Evolutionary conservation across 1,140 invertebrate species (phyloP).

Genomic region (Drosophila kurseongensis): DNA sequence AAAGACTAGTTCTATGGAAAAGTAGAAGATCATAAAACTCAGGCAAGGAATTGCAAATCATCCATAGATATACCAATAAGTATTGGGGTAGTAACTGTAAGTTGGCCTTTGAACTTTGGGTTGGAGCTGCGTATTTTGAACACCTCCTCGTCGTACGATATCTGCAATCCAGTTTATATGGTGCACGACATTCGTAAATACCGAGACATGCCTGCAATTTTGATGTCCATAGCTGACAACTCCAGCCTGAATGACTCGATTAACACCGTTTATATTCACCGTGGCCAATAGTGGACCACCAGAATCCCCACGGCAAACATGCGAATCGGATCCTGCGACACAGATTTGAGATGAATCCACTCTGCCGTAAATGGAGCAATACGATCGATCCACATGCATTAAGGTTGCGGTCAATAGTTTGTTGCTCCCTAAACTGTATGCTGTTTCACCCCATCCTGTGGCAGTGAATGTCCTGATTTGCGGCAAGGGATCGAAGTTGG

Average conservation of each 20-base stretch:
- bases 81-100: no score
- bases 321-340: background rate
- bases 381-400: background rate
- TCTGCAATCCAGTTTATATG: background rate
- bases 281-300: background rate
- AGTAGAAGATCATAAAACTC: no score
- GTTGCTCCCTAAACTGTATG: background rate
- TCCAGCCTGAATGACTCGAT: background rate
- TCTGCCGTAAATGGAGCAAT: background rate
- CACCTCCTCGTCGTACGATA: background rate
- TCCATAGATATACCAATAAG: no score
- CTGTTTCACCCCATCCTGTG: slow-evolving; percentile 10
- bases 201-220: background rate
- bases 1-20: no score
- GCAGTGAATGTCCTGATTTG: background rate
- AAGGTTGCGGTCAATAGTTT: background rate
- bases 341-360: slow-evolving; percentile 12
- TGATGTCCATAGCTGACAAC: background rate
- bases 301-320: slow-evolving; percentile 1
- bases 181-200: slow-evolving; percentile 8
- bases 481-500: slow-evolving; percentile 4
- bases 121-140: no score
- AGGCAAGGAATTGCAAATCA: background rate
- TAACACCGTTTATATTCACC: rapidly evolving
- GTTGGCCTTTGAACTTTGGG: background rate